Base-by-base conservation (phyloP, 2,888 invertebrate species). In the Lepidocyrtinus sp. region DNA sequence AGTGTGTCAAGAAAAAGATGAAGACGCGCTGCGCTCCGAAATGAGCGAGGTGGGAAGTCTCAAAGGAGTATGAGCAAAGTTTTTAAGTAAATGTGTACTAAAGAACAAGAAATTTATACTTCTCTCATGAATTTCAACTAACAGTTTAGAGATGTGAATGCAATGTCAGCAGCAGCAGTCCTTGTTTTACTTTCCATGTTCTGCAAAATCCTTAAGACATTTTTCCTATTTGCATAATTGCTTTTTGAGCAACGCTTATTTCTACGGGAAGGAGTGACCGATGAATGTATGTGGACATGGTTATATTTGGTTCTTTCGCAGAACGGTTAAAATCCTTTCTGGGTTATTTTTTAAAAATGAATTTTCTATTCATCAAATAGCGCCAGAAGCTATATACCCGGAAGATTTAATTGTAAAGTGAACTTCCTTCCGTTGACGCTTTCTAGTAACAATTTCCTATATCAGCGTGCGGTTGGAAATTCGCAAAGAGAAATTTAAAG, bases 1-100 rank as follows among this genome's bases (percentile, higher is more conserved):
- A 75, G 75, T 75, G 63, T 75, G 75, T 75, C 75, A 75, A 46
- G 2, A 19, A 22, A 50, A 19, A 61, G 59, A 22, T 1, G 46
- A 62, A 50, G 50, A 50, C 50, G 50, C 36, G 36, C 36, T 36
- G n/a, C n/a, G n/a, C n/a, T n/a, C n/a, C n/a, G n/a, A n/a, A n/a
- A 36, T 7, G 36, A 36, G 36, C 12, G 50, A 50, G 50, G 50
- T 50, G 15, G 50, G 17, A 50, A 50, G 36, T 50, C 50, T 50
- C 17, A 7, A 2, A 17, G 50, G 50, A 50, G 17, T 50, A 7
- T 50, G n/a, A 50, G 12, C 5, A 50, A 7, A 36, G 5, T n/a
- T 50, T 15, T 50, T 50, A 50, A n/a, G 50, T 15, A 12, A 50
- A 50, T 1, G 50, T n/a, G n/a, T n/a, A n/a, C n/a, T n/a, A n/a